Conservation (phyloP, 2,888 invertebrate species). For the Loripinus fragilis region DNA sequence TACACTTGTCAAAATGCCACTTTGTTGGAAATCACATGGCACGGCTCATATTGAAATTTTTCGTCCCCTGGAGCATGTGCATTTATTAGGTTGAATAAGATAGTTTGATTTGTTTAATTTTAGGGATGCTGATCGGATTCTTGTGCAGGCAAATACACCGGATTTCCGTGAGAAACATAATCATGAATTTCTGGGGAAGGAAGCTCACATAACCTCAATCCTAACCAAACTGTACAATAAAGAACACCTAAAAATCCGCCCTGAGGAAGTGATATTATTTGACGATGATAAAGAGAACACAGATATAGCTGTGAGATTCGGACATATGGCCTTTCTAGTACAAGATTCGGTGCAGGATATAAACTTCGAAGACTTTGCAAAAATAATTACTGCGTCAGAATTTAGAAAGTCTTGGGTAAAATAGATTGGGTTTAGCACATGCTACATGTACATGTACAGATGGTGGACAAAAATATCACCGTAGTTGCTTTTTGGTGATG, state of each 20-base stretch:
- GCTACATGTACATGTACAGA: too few species aligned
- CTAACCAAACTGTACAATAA: slow-evolving; percentile 73
- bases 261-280: slow-evolving; percentile 73
- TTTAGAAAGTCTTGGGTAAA: slow-evolving; percentile 49
- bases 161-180: slow-evolving; percentile 72
- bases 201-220: slow-evolving; percentile 76
- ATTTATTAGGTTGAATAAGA: too few species aligned
- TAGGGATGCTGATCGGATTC: slow-evolving; percentile 73
- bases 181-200: slow-evolving; percentile 71
- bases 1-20: too few species aligned
- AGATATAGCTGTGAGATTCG: slow-evolving; percentile 73
- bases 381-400: too few species aligned
- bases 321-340: slow-evolving; percentile 73
- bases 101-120: slow-evolving; percentile 38
- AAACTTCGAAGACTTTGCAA: too few species aligned
- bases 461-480: too few species aligned
- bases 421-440: too few species aligned
- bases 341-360: too few species aligned
- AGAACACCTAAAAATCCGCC: slow-evolving; percentile 67
- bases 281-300: slow-evolving; percentile 77
- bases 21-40: too few species aligned
- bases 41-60: too few species aligned
- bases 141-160: slow-evolving; percentile 76
- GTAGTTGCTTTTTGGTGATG: too few species aligned
- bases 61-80: too few species aligned